phyloP scores from a whole-genome alignment of 2,888 invertebrate species.

The Catocala sponsa region DNA sequence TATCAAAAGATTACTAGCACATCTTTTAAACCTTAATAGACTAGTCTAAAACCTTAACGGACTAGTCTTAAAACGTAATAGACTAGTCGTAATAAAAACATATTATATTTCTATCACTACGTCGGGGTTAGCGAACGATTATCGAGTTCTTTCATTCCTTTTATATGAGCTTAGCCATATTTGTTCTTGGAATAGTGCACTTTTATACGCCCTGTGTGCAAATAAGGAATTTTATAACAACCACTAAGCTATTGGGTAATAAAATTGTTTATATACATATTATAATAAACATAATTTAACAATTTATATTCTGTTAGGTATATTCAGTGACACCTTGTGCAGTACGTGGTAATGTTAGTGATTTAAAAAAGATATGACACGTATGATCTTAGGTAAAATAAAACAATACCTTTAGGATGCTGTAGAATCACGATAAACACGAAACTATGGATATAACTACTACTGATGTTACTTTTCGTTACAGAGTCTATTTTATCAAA shows the following conservation, averaged over 20 bases:
- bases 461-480: too few species aligned
- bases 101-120: slow-evolving; percentile 5
- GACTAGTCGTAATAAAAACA: not conserved
- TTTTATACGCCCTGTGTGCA: slow-evolving; percentile 4
- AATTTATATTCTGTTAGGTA: slow-evolving; percentile 5
- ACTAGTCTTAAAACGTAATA: not conserved
- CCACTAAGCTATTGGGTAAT: not conserved
- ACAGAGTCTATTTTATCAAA: too few species aligned
- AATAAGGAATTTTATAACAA: slow-evolving; percentile 1
- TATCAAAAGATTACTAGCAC: too few species aligned
- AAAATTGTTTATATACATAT: slow-evolving; percentile 1
- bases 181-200: slow-evolving; percentile 1
- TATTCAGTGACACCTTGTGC: not conserved
- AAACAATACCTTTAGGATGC: not conserved
- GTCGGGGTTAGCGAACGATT: slow-evolving; percentile 3
- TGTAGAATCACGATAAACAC: too few species aligned
- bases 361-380: not conserved
- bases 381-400: not conserved
- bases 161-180: slow-evolving; percentile 5
- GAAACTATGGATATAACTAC: too few species aligned
- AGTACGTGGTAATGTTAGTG: not conserved
- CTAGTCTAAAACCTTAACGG: not conserved
- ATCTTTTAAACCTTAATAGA: too few species aligned
- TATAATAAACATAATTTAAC: slow-evolving; percentile 2
- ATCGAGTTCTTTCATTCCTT: not conserved